These are phyloP conservation scores for Meandrina meandrites DNA, from an alignment of 92 coral and sea anemone species.

Conservation along the genomic window DNA sequence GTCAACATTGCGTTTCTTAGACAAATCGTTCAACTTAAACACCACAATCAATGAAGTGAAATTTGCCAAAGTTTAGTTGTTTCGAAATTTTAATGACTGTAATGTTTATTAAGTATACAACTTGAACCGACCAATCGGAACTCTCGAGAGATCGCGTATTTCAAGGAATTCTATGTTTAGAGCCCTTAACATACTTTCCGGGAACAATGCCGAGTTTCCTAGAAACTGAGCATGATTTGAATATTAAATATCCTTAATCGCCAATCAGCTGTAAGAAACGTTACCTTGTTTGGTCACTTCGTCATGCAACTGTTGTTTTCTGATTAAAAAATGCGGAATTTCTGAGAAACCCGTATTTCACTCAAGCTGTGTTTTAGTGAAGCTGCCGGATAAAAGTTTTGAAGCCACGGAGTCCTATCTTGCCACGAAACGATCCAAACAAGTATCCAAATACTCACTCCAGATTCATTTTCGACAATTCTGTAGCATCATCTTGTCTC, in stretches of 20 bases:
- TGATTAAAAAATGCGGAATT: neutral
- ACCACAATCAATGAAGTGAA: neutral
- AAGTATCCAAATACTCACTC: neutral
- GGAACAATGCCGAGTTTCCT: slow-evolving; percentile 1
- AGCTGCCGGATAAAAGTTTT: neutral
- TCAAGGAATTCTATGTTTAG: slow-evolving; percentile 27
- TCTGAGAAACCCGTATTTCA: slow-evolving; percentile 8
- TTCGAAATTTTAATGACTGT: neutral
- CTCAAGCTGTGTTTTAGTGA: neutral
- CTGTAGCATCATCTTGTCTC: neutral
- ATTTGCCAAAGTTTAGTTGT: neutral
- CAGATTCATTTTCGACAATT: neutral
- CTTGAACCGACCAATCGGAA: neutral
- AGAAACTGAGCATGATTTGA: slow-evolving; percentile 1
- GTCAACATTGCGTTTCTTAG: neutral
- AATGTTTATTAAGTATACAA: neutral
- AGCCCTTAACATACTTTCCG: neutral
- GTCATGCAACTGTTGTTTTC: slow-evolving; percentile 28
- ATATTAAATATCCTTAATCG: neutral
- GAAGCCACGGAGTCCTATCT: neutral
- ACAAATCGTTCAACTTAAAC: neutral
- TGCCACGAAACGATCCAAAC: neutral
- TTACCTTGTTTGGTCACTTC: neutral
- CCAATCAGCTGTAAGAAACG: slow-evolving; percentile 7
- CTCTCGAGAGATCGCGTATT: neutral